These are phyloP conservation scores for Pheosia gnoma DNA, from an alignment of 2,888 invertebrate genomes.

Conservation along the genomic window DNA sequence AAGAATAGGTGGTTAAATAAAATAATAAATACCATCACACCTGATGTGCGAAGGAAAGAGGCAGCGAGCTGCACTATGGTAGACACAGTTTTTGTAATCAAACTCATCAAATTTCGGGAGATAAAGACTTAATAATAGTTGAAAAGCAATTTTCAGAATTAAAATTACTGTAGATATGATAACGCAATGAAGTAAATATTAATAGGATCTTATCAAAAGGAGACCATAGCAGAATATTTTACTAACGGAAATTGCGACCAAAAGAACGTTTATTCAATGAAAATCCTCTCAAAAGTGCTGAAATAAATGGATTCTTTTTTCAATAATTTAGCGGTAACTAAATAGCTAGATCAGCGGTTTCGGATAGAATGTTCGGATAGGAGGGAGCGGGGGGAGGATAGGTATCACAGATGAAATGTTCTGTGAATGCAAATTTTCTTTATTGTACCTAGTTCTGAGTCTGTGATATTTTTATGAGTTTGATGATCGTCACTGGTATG, in stretches of 20 bases:
- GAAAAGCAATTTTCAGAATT: too few relatives aligned
- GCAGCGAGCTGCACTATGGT: too few relatives aligned
- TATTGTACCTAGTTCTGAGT: not conserved
- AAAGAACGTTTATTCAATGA: constrained; percentile 2
- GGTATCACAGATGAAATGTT: not conserved
- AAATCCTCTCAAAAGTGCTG: constrained; percentile 16
- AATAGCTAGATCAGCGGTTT: constrained; percentile 26
- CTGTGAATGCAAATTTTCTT: not conserved
- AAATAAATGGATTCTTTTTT: constrained; percentile 10
- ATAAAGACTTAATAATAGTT: too few relatives aligned
- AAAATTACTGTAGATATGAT: not conserved
- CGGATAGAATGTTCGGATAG: constrained; percentile 27
- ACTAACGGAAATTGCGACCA: constrained; percentile 10
- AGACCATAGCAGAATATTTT: constrained; percentile 1
- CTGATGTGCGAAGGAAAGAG: too few relatives aligned
- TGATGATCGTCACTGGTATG: too few relatives aligned
- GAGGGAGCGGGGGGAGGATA: constrained; percentile 6
- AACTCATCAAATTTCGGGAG: too few relatives aligned
- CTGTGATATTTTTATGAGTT: not conserved
- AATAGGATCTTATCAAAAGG: constrained; percentile 1
- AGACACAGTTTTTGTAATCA: too few relatives aligned
- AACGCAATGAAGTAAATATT: not conserved
- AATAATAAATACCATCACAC: too few relatives aligned
- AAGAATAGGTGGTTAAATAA: not conserved
- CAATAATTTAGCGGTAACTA: constrained; percentile 26